Evolutionary conservation across 2,888 invertebrate genomes (phyloP).

Genomic region (Dendrolimus houi): DNA sequence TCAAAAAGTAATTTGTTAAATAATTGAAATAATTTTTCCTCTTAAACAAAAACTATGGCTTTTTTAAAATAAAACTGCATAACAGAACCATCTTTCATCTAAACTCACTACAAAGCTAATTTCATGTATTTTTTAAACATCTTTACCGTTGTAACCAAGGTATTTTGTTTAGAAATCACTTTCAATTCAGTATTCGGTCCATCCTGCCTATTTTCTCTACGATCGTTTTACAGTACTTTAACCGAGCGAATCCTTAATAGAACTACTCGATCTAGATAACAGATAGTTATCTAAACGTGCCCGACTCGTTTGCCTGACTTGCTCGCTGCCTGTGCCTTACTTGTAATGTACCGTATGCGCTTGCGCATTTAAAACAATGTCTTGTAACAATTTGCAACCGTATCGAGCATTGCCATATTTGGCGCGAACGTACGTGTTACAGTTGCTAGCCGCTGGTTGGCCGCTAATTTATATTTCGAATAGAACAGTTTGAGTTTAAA

Average conservation of each 20-base stretch:
- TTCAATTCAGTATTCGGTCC: no score
- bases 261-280: neutral
- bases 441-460: neutral
- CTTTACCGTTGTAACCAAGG: no score
- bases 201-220: slow-evolving; percentile 7
- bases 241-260: neutral
- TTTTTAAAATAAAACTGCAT: no score
- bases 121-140: no score
- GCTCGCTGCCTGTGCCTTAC: neutral
- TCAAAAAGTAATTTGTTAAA: no score
- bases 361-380: slow-evolving; percentile 55
- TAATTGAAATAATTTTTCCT: no score
- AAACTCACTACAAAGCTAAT: no score
- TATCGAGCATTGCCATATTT: slow-evolving; percentile 52
- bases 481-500: neutral
- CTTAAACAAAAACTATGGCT: no score
- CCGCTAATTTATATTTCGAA: neutral
- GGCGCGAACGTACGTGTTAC: slow-evolving; percentile 16
- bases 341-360: neutral
- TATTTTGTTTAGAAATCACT: no score
- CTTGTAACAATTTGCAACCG: slow-evolving; percentile 69
- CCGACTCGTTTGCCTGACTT: neutral
- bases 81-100: no score
- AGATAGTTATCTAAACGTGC: neutral
- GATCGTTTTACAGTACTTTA: slow-evolving; percentile 6